Conservation (phyloP, 1,140 invertebrate species). For the Drosophila nigrodunni region DNA sequence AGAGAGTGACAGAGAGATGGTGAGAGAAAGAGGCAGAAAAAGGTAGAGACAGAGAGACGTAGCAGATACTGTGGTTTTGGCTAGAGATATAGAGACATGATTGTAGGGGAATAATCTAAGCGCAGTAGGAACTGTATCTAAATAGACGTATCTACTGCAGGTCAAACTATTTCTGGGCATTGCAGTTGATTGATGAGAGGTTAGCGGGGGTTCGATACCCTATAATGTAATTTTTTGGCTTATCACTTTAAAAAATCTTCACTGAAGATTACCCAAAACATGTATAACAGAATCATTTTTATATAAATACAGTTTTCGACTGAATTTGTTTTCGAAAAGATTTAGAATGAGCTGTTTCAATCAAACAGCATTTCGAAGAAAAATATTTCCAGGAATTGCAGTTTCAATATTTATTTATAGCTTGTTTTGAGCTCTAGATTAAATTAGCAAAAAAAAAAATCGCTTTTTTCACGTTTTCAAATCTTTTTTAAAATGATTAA, state of each 20-base stretch:
- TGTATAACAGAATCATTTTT: too few relatives aligned
- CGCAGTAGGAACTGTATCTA: slow-evolving; percentile 27
- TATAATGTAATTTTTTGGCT: background rate
- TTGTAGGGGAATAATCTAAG: slow-evolving; percentile 47
- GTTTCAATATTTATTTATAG: too few relatives aligned
- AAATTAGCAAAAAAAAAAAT: too few relatives aligned
- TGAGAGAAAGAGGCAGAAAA: background rate
- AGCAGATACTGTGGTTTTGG: background rate
- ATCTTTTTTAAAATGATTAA: background rate
- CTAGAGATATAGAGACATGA: slow-evolving; percentile 23
- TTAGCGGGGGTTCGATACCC: background rate
- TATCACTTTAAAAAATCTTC: background rate
- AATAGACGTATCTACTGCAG: slow-evolving; percentile 37
- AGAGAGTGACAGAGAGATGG: slow-evolving; percentile 10
- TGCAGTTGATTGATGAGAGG: background rate
- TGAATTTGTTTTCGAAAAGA: too few relatives aligned
- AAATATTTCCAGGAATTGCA: too few relatives aligned
- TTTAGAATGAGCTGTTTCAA: too few relatives aligned
- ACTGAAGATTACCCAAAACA: too few relatives aligned
- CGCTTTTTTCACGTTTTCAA: too few relatives aligned
- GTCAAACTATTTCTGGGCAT: slow-evolving; percentile 43
- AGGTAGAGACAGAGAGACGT: slow-evolving; percentile 4
- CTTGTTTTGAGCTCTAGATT: too few relatives aligned
- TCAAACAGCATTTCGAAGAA: too few relatives aligned
- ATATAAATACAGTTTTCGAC: too few relatives aligned